A percentile compares a stretch with the other conserved stretches of the same genome.
Conservation (phyloP, 2,888 invertebrate genomes). For the Ditula angustiorana region DNA sequence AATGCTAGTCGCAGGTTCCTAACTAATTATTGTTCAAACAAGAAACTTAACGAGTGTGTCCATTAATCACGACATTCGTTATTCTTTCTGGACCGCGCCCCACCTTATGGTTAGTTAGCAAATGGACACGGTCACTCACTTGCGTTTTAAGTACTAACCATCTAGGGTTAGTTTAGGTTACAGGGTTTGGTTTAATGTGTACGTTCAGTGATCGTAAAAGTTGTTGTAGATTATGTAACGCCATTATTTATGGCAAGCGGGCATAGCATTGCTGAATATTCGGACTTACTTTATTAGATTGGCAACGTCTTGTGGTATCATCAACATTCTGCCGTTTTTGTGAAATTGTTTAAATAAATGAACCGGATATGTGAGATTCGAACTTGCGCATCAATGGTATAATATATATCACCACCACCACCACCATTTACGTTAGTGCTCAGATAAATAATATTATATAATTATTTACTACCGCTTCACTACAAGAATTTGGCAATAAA, state of each 20-base stretch:
- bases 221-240: background rate
- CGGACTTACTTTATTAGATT: no score
- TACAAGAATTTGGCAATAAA: no score
- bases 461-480: no score
- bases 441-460: no score
- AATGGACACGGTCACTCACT: conserved; percentile 54
- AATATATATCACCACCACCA: no score
- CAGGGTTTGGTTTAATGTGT: background rate
- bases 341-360: no score
- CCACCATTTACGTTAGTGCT: no score
- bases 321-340: no score
- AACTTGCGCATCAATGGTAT: no score
- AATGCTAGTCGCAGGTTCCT: conserved; percentile 62
- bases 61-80: conserved; percentile 63
- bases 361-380: no score
- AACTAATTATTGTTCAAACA: conserved; percentile 75
- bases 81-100: conserved; percentile 53
- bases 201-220: background rate
- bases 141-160: conserved; percentile 38
- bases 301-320: no score
- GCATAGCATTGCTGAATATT: background rate
- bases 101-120: conserved; percentile 57
- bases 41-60: conserved; percentile 66
- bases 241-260: background rate
- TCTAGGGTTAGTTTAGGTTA: conserved; percentile 27